Evolutionary conservation across 1,140 invertebrate genomes (phyloP).

Genomic region (Aporrectodea caliginosa): DNA sequence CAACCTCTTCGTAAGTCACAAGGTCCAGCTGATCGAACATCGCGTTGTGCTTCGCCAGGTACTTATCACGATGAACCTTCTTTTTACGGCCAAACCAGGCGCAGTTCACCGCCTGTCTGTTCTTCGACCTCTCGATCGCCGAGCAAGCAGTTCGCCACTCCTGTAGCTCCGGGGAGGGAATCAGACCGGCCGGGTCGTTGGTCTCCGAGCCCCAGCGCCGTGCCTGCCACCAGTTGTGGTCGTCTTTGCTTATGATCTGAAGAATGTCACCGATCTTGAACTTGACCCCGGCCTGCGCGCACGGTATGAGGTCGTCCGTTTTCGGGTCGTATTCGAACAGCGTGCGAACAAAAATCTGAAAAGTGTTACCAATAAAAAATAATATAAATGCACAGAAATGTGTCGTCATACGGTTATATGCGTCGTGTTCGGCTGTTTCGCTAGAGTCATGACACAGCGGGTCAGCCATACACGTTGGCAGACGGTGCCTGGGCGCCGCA

Average conservation of each 20-base stretch:
- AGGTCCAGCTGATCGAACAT: constrained; percentile 92
- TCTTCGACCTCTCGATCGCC: constrained; percentile 87
- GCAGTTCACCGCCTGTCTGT: constrained; percentile 43
- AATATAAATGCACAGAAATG: too few relatives aligned
- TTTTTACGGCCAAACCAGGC: constrained; percentile 65
- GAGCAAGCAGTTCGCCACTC: constrained; percentile 95
- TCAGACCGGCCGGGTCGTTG: constrained; percentile 89
- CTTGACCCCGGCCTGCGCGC: constrained; percentile 93
- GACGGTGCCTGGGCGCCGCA: too few relatives aligned
- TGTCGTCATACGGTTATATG: too few relatives aligned
- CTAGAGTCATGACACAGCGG: too few relatives aligned
- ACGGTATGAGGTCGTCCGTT: constrained; percentile 95
- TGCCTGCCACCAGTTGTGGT: constrained; percentile 98
- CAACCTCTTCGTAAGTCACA: constrained; percentile 98
- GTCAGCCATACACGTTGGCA: too few relatives aligned
- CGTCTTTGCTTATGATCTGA: constrained; percentile 96
- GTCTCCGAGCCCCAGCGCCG: constrained; percentile 53
- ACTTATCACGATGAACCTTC: constrained; percentile 97
- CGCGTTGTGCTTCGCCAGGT: constrained; percentile 92
- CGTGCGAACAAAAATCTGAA: constrained; percentile 92
- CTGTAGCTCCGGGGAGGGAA: constrained; percentile 95
- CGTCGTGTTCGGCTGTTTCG: too few relatives aligned
- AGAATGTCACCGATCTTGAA: constrained; percentile 96
- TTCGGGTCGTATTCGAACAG: constrained; percentile 98
- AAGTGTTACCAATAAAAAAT: not conserved